Evolutionary conservation across 2,113 vertebrate genomes (phyloP).

Genomic region (Vimba vimba): DNA sequence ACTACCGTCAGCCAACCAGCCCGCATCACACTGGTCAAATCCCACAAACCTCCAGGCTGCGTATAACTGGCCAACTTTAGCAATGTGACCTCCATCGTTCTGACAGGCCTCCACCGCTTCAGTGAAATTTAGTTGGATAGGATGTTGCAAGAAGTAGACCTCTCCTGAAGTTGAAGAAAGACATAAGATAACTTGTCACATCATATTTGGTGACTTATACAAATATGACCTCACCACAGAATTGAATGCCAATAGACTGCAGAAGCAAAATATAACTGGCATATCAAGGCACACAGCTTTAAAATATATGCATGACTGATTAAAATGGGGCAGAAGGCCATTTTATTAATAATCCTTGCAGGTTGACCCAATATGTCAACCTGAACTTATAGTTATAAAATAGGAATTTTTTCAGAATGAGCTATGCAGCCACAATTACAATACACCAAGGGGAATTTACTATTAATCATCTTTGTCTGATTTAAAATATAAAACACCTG

Average conservation of each 20-base stretch:
- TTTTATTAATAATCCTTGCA: conserved; percentile 26
- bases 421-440: not conserved
- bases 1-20: conserved; percentile 91
- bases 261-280: not conserved
- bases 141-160: conserved; percentile 83
- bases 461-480: conserved; percentile 27
- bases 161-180: conserved; percentile 71
- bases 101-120: conserved; percentile 83
- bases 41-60: conserved; percentile 85
- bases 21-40: conserved; percentile 85
- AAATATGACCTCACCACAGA: not conserved
- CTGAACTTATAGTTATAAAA: conserved; percentile 8
- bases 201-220: not conserved
- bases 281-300: conserved; percentile 2
- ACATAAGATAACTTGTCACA: not conserved
- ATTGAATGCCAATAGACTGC: not conserved
- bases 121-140: conserved; percentile 75
- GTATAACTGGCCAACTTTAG: conserved; percentile 89
- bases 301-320: conserved; percentile 42
- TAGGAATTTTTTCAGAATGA: not conserved
- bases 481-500: conserved; percentile 31
- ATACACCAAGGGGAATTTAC: not conserved
- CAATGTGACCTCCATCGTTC: conserved; percentile 75
- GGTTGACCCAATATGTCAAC: not conserved
- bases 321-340: not conserved